Conservation (phyloP, 2,888 invertebrate species). For the Zelleria hepariella region DNA sequence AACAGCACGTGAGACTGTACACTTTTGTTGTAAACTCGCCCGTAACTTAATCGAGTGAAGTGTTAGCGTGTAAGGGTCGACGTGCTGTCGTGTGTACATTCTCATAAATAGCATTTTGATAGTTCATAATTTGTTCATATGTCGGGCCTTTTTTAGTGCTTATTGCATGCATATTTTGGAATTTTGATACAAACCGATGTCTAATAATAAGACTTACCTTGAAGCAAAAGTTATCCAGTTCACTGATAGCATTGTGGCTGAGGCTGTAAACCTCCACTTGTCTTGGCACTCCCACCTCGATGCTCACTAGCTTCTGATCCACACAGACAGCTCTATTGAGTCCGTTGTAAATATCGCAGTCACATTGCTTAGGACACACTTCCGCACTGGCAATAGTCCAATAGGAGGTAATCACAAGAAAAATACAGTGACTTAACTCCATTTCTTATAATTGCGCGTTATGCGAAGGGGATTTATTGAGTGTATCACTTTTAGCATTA, state of each 20-base stretch:
- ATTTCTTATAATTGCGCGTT: conserved; percentile 30
- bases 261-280: conserved; percentile 74
- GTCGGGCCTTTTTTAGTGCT: no score
- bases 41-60: no score
- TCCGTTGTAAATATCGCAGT: conserved; percentile 64
- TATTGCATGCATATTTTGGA: no score
- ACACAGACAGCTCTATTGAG: conserved; percentile 67
- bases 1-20: no score
- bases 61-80: no score
- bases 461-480: conserved; percentile 6
- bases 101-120: no score
- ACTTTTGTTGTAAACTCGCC: no score
- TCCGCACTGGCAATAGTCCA: conserved; percentile 23
- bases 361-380: conserved; percentile 68
- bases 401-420: conserved; percentile 12
- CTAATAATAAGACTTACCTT: conserved; percentile 64
- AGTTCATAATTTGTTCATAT: no score
- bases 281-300: conserved; percentile 72
- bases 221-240: conserved; percentile 73
- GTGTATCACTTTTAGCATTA: conserved; percentile 33
- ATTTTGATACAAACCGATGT: no score
- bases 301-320: conserved; percentile 70
- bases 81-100: no score
- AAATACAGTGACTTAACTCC: conserved; percentile 23
- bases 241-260: conserved; percentile 74